Evolutionary conservation across 1,140 invertebrate genomes (phyloP).

Genomic region (Meloidogyne chitwoodi): DNA sequence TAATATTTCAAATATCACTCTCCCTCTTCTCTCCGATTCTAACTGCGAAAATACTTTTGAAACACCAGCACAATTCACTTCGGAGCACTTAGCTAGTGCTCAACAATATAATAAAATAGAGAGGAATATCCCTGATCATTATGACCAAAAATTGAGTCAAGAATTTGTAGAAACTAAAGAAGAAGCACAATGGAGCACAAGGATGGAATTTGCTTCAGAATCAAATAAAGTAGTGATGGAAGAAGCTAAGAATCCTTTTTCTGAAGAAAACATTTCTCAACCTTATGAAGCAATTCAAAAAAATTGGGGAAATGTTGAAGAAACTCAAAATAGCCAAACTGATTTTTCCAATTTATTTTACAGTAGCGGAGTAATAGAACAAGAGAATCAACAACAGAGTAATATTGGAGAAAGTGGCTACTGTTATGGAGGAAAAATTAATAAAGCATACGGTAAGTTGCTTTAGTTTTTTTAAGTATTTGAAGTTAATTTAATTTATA

Average conservation of each 20-base stretch:
- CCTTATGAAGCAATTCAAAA: too few species aligned
- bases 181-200: neutral
- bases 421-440: neutral
- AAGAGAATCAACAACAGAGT: neutral
- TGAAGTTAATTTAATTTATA: too few species aligned
- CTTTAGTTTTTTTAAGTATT: too few species aligned
- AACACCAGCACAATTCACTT: neutral
- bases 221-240: neutral
- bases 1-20: neutral
- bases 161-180: neutral
- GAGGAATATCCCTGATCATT: neutral
- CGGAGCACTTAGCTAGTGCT: neutral
- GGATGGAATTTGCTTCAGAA: neutral
- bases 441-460: neutral
- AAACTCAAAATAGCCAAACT: neutral
- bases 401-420: neutral
- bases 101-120: neutral
- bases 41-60: neutral
- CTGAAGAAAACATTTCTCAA: neutral
- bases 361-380: neutral
- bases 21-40: neutral
- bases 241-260: neutral
- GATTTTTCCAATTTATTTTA: neutral
- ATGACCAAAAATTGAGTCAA: neutral
- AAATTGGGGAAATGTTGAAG: neutral